Evolutionary conservation across 2,113 vertebrate species (phyloP), one percentile per base, ranked within the genome.

Genomic region (Elephantulus edwardii): DNA sequence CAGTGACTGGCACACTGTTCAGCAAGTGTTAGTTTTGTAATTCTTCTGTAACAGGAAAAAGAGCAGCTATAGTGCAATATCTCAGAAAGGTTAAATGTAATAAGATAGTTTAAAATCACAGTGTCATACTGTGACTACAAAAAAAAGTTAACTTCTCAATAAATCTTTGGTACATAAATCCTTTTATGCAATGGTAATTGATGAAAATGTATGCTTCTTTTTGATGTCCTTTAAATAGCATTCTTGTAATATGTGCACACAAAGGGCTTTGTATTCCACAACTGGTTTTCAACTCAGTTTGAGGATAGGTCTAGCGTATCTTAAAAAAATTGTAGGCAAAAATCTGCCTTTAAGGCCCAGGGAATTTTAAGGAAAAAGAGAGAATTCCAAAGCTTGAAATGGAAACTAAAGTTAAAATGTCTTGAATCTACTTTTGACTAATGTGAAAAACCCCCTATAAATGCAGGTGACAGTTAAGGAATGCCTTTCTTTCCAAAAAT

Each of bases 401-500:
- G 40, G 11, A 84, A 58, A 24, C 48, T 77, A 48, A 4, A 66
- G 46, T 88, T 38, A 52, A 66, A 92, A 79, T 26, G 85, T 52
- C 4, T 64, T 38, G 35, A 22, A 28, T 35, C 24, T 24, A 16
- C 11, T 83, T 60, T 48, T 83, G 52, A 89, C 91, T 16, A 76
- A 79, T 92, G 14, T 92, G 44, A 46, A 79, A 93, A 92, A 90
- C n/a, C 14, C 64, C 62, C 60, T 28, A 33, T 60, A 76, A 95
- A 86, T 44, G 81, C 2, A 40, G 2, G 26, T 38, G 26, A 68
- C 11, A 48, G 11, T 54, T 75, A 72, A 93, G 88, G 30, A 88
- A 83, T 54, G 42, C 8, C 38, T 6, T 46, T 28, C 2, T 13
- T n/a, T 26, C 35, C 5, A 52, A 91, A 83, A 91, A 83, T 71